phyloP scores from a whole-genome alignment of 2,888 invertebrate genomes.

The Drosophila infuscata region DNA sequence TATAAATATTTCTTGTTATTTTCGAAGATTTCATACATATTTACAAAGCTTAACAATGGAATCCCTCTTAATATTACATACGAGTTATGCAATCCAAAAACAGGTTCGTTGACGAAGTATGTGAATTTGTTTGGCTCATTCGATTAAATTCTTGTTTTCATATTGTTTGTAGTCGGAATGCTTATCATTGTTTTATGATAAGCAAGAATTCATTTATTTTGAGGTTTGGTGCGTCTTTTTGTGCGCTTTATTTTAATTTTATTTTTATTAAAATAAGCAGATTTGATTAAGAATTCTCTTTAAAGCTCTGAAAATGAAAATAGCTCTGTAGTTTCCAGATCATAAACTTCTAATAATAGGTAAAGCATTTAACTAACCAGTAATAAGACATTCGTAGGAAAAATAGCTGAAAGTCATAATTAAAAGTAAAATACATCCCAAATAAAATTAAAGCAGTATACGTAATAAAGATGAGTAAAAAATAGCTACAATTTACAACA shows the following conservation, averaged over 20 bases:
- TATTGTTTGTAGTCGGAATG: constrained; percentile 9
- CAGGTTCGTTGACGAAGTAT: constrained; percentile 51
- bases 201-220: constrained; percentile 15
- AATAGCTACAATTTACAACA: constrained; percentile 39
- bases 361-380: background rate
- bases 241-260: background rate
- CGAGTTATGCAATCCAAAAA: constrained; percentile 20
- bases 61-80: constrained; percentile 4
- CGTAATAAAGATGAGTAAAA: constrained; percentile 44
- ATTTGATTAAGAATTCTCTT: background rate
- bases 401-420: constrained; percentile 44
- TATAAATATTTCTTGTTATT: constrained; percentile 7
- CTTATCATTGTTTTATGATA: constrained; percentile 6
- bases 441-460: constrained; percentile 32
- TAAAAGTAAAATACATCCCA: constrained; percentile 24
- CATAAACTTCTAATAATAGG: constrained; percentile 30
- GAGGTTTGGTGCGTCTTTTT: background rate
- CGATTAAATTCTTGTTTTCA: constrained; percentile 23
- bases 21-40: background rate
- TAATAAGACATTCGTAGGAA: constrained; percentile 37
- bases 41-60: constrained; percentile 7
- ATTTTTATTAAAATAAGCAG: background rate
- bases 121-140: constrained; percentile 19
- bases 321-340: constrained; percentile 5
- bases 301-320: background rate